Conservation (phyloP, 2,113 vertebrate species). For the Takifugu bimaculatus region DNA sequence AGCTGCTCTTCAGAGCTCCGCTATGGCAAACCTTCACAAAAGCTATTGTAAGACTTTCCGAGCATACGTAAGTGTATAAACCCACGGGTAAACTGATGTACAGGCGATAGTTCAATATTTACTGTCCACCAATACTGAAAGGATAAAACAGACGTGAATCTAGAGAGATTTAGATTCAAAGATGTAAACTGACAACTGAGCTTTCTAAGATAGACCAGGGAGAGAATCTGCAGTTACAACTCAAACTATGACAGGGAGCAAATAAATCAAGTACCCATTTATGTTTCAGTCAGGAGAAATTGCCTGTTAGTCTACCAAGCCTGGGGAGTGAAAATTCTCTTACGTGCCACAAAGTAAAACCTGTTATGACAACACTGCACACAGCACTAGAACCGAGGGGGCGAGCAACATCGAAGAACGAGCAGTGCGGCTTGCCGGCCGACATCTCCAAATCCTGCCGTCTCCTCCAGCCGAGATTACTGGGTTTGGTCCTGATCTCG, state of each 20-base stretch:
- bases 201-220: conserved; percentile 5
- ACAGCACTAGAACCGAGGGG: neutral
- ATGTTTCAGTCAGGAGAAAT: conserved; percentile 3
- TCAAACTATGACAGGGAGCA: conserved; percentile 6
- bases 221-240: conserved; percentile 15
- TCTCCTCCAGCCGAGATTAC: conserved; percentile 4
- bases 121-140: conserved; percentile 25
- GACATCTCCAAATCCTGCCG: conserved; percentile 12
- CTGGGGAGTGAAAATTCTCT: neutral
- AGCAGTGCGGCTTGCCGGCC: conserved; percentile 2
- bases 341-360: conserved; percentile 3
- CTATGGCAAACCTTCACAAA: conserved; percentile 11
- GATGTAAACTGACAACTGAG: conserved; percentile 18
- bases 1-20: conserved; percentile 34
- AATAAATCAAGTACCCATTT: conserved; percentile 11
- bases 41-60: conserved; percentile 5
- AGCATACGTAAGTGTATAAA: conserved; percentile 18
- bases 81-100: conserved; percentile 10
- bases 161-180: neutral
- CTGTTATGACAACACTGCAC: neutral
- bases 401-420: neutral
- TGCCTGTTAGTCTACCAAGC: conserved; percentile 2
- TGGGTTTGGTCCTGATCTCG: conserved; percentile 61
- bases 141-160: conserved; percentile 4
- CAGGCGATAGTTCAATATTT: conserved; percentile 8